Evolutionary conservation across 1,140 invertebrate species (phyloP).

Genomic region (Belonocnema kinseyi): DNA sequence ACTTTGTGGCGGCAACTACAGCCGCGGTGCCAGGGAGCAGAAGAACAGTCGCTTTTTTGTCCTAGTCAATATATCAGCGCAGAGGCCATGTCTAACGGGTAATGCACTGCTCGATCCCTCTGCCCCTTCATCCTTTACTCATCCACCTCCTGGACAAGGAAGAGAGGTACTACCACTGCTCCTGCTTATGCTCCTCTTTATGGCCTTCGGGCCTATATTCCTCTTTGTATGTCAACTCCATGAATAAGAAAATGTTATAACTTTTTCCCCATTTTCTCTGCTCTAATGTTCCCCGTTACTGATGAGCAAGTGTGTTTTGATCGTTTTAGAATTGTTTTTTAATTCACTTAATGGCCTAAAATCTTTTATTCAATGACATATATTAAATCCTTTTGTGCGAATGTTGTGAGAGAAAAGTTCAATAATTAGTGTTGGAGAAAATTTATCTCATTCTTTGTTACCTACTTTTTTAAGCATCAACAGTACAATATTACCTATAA

Average conservation of each 20-base stretch:
- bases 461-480: too few relatives aligned
- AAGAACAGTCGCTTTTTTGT: constrained; percentile 72
- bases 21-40: constrained; percentile 59
- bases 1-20: constrained; percentile 51
- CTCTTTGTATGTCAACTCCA: not conserved
- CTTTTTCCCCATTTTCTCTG: too few relatives aligned
- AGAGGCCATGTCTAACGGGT: constrained; percentile 73
- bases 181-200: constrained; percentile 28
- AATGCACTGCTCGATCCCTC: constrained; percentile 66
- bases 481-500: too few relatives aligned
- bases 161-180: constrained; percentile 43
- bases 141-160: constrained; percentile 44
- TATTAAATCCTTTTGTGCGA: too few relatives aligned
- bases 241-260: not conserved
- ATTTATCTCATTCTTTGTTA: too few relatives aligned
- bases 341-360: too few relatives aligned
- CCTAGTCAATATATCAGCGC: constrained; percentile 72
- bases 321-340: too few relatives aligned
- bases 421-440: too few relatives aligned
- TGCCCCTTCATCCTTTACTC: not conserved
- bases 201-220: not conserved
- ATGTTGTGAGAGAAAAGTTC: too few relatives aligned
- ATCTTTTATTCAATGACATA: too few relatives aligned
- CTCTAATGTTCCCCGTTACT: too few relatives aligned
- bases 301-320: too few relatives aligned